phyloP scores from a whole-genome alignment of 2,113 vertebrate genomes.

The Philantomba maxwellii region DNA sequence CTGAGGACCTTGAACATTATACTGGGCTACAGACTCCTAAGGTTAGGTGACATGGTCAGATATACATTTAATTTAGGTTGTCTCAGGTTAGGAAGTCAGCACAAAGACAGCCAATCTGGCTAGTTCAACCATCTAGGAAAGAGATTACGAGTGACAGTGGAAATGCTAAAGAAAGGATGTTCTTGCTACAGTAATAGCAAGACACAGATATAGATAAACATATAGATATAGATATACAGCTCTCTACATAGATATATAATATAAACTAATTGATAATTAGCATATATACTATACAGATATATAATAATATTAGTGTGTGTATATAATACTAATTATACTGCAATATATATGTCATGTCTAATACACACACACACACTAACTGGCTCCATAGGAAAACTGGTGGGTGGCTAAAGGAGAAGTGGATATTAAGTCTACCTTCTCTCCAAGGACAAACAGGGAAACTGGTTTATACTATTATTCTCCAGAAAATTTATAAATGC shows the following conservation, averaged over 20 bases:
- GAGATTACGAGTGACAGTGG: background rate
- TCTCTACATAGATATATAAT: background rate
- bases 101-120: background rate
- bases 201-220: background rate
- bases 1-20: background rate
- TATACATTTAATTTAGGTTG: background rate
- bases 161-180: background rate
- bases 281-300: background rate
- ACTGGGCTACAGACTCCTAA: background rate
- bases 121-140: background rate
- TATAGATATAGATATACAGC: background rate
- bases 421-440: background rate
- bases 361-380: background rate
- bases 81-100: background rate
- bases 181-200: background rate
- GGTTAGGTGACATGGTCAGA: background rate
- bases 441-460: background rate
- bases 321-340: background rate
- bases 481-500: background rate
- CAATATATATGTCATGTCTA: background rate
- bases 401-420: background rate
- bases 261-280: background rate
- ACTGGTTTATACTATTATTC: background rate
- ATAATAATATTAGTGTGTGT: background rate
- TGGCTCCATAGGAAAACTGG: background rate